Base-by-base conservation (phyloP, 64 coral and sea anemone genomes). In the Porites australiensis region DNA sequence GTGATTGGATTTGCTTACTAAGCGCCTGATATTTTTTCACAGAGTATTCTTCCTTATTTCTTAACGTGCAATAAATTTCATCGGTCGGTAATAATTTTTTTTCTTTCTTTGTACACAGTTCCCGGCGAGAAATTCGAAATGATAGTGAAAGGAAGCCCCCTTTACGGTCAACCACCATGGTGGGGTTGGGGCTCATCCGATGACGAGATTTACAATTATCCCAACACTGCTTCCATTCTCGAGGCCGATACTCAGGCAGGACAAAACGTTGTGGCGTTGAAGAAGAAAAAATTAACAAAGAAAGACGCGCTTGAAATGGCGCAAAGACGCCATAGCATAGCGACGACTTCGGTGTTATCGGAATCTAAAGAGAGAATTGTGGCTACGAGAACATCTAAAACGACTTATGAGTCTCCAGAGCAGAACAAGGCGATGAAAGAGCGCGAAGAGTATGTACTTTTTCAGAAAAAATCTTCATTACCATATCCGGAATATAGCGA, bases 151-250 rank as follows among this genome's bases (percentile, higher is more conserved):
- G 91, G 95, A 61, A 94, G 95, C 23, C 93, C 93, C 8, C 22
- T 97, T 75, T 97, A 97, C 75, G 95, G 95, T 2, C 95, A 97
- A 51, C 95, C 95, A 2, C 91, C 95, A 2, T 97, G 95, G 95
- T 97, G 95, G 95, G 95, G 95, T 0, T 97, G 95, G 95, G 95
- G 92, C 0, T 94, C 95, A 2, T 93, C 92, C 44, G 95, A 97
- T n/a, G 95, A 96, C 1, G 95, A 96, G 49, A 82, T 96, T 22
- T 96, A 96, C 69, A 93, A 88, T 3, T 96, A 96, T 20, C 95
- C 95, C 0, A 96, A 96, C 75, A 85, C 90, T 4, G 91, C 95
- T 8, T 93, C 90, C 4, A 68, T 96, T 47, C 64, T 79, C 12
- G 77, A 58, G 3, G 89, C 62, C 21, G 95, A 74, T 13, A 64